Evolutionary conservation across 2,113 vertebrate genomes (phyloP).

Genomic region (Aegypius monachus): DNA sequence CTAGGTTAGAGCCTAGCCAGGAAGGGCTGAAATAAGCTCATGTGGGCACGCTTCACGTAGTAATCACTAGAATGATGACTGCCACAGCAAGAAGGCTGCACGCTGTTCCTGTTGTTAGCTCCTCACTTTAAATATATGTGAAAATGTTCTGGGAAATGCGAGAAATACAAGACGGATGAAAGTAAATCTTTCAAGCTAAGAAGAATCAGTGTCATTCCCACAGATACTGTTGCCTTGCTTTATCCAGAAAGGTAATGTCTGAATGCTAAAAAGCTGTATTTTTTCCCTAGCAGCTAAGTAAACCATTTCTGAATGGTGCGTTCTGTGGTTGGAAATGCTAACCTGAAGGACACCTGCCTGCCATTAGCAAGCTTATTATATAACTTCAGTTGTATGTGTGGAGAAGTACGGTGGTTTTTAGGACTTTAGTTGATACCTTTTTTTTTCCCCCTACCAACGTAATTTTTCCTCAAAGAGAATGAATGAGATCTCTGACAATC

Average conservation of each 20-base stretch:
- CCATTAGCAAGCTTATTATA: background rate
- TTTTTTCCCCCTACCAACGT: rapidly evolving
- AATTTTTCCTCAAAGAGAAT: background rate
- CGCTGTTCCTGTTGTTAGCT: background rate
- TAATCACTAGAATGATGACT: background rate
- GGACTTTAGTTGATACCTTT: background rate
- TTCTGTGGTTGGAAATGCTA: background rate
- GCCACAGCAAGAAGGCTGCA: background rate
- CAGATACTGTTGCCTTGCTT: background rate
- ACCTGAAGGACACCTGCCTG: background rate
- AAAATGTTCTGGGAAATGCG: background rate
- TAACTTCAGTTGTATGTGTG: background rate
- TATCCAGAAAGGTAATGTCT: background rate
- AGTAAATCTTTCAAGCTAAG: background rate
- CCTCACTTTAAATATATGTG: background rate
- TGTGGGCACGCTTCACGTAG: background rate
- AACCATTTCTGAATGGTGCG: background rate
- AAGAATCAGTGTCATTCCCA: background rate
- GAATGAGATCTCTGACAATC: background rate
- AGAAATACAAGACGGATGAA: background rate
- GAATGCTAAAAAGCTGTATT: background rate
- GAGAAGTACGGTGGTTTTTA: background rate
- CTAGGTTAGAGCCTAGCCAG: background rate
- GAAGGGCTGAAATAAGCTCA: background rate
- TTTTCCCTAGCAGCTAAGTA: background rate